Percentiles rank a stretch among this genome's conserved stretches.
phyloP scores from a whole-genome alignment of 1,140 invertebrate species.

The Potamilus streckersoni region DNA sequence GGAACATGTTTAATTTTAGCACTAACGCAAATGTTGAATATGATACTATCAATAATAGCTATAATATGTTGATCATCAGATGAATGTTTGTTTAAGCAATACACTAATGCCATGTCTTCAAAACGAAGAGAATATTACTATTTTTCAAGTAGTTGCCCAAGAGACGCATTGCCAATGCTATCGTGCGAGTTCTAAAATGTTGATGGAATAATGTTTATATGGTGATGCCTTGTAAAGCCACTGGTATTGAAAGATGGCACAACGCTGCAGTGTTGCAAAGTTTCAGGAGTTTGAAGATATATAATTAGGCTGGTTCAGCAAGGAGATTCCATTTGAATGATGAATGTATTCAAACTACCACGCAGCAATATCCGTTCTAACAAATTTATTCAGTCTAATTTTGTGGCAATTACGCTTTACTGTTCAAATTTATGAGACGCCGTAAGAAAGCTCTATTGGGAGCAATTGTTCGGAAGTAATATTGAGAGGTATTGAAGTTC shows the following conservation, averaged over 20 bases:
- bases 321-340: slow-evolving; percentile 2
- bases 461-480: slow-evolving; percentile 17
- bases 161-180: not conserved
- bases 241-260: no score
- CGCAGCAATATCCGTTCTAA: no score
- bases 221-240: slow-evolving; percentile 1
- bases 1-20: not conserved
- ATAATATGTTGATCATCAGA: slow-evolving; percentile 1
- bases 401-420: no score
- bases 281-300: slow-evolving; percentile 4
- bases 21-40: not conserved
- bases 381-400: no score
- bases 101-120: slow-evolving; percentile 9
- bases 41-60: not conserved
- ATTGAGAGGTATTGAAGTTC: slow-evolving; percentile 6
- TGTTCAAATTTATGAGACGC: slow-evolving; percentile 7
- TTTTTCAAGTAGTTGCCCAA: slow-evolving; percentile 1
- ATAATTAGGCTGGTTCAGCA: slow-evolving; percentile 2
- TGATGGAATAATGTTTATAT: not conserved
- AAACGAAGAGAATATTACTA: slow-evolving; percentile 12
- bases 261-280: slow-evolving; percentile 9
- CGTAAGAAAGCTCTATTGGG: slow-evolving; percentile 10
- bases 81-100: slow-evolving; percentile 13
- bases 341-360: slow-evolving; percentile 1
- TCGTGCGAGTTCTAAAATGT: slow-evolving; percentile 9